Evolutionary conservation across 2,113 vertebrate genomes (phyloP), one percentile per base, ranked within the genome.

Genomic region (Plecturocebus donacophilus): DNA sequence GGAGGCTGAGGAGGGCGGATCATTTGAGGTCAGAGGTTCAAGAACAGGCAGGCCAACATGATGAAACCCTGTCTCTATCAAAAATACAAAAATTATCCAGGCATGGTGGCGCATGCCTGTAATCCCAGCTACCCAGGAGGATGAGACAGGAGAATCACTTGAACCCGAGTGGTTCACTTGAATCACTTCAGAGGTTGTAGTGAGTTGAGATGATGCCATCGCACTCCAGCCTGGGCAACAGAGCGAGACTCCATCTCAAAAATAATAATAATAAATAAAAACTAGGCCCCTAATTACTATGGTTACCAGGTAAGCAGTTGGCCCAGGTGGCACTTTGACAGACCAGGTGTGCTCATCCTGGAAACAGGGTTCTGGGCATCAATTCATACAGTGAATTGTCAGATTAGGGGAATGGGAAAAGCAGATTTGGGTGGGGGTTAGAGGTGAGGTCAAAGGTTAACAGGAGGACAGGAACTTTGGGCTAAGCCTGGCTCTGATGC

Each of bases 221-320:
- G 16, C 32, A 68, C 66, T 35, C 32, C 32, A 68, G 66, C 16
- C 66, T 68, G 32, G 66, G 66, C 66, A 35, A 35, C 66, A 68
- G 66, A 68, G 66, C 16, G 30, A 68, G 66, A 68, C 66, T 68
- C 32, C 3, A 6, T 17, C 66, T 68, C 66, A 68, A n/a, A 8
- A 68, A 66, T 3, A 68, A 35, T 35, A 66, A 35, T 35, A 68
- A 68, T 35, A 68, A 35, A 68, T 35, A 68, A 79, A 82, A 82
- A 92, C 49, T 2, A 54, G 54, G 79, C 40, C 75, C 68, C 61
- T 75, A 1, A 79, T 96, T 88, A 58, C 47, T 82, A 45, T 95
- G 77, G 91, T 93, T 93, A 91, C 42, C 20, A 89, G 96, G 35
- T 87, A 64, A 84, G 70, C 52, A 27, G 14, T 49, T 94, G 27